Percentiles rank a stretch among this genome's conserved stretches.
Evolutionary conservation across 2,888 invertebrate species (phyloP).

Genomic region (Idaea straminata): DNA sequence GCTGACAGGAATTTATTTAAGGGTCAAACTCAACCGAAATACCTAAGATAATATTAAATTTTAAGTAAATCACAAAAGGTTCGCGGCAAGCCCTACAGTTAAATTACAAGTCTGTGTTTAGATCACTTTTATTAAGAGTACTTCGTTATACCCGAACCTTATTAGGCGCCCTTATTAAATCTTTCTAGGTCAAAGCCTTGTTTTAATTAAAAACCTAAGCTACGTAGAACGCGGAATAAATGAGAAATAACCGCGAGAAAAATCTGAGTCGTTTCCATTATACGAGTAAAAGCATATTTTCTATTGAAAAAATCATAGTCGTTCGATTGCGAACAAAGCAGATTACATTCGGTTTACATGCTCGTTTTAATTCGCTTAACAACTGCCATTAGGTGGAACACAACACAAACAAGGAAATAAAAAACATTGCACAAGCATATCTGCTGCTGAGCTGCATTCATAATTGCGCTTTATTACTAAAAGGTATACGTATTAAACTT

Average conservation of each 20-base stretch:
- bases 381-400: conserved; percentile 19
- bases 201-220: conserved; percentile 21
- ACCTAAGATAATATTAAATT: background rate
- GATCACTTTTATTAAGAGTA: conserved; percentile 1
- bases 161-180: conserved; percentile 23
- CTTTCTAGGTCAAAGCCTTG: conserved; percentile 16
- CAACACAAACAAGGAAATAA: conserved; percentile 24
- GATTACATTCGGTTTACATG: conserved; percentile 28
- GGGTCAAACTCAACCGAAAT: background rate
- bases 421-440: conserved; percentile 19
- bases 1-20: background rate
- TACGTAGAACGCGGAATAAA: conserved; percentile 18
- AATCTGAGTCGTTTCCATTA: conserved; percentile 19
- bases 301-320: background rate
- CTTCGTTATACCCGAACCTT: conserved; percentile 11
- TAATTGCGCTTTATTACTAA: conserved; percentile 22
- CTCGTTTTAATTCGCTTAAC: conserved; percentile 31
- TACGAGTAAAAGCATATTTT: conserved; percentile 24
- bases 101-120: background rate
- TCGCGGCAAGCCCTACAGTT: background rate
- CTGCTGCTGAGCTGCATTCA: conserved; percentile 17
- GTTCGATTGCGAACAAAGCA: conserved; percentile 13
- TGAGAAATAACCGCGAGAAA: conserved; percentile 13
- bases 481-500: conserved; percentile 24
- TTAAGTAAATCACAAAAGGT: background rate